Base-by-base conservation (phyloP, 2,797 vertebrate genomes). In the Emys orbicularis region DNA sequence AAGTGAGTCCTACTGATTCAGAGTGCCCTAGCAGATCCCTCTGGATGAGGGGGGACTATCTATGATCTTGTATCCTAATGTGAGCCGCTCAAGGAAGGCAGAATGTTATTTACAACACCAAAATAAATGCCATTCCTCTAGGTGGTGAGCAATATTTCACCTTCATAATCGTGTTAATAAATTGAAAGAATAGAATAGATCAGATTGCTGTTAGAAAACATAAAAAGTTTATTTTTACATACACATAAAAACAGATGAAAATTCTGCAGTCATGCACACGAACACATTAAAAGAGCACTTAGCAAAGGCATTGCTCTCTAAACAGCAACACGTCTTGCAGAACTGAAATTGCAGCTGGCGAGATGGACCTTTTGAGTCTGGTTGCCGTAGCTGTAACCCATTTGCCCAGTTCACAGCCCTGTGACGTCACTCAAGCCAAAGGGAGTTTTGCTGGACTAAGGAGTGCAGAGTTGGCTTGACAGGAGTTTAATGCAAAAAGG, bases 121-220 rank as follows among this genome's bases (percentile, higher is more conserved):
- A 47, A 8, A 76, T 13, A 37, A 37, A 37, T 21, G n/a, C 65
- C 68, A 3, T 41, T 72, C n/a, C 19, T 72, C 68, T 72, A 41
- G 34, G 19, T 10, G 19, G n/a, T 41, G 19, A 21, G 21, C 21
- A 72, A 72, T 12, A 41, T 5, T 13, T 83, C 68, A 49, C 44
- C 2, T 72, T 50, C 8, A 10, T 80, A 61, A 25, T 81, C 86
- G 19, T 0, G 9, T 1, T 2, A 34, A 7, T 5, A 61, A 12
- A 87, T 23, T 9, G 6, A 3, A 34, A 89, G 87, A 16, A 79
- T 11, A 11, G 25, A 27, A 12, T 31, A 25, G 84, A 12, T 34
- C 11, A 83, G 34, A 11, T 85, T 57, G 96, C 96, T 97, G 96
- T 96, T 96, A 94, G 89, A 90, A 96, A 96, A 95, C 96, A 91